Evolutionary conservation across 2,797 vertebrate species (phyloP), one percentile per base, ranked within the genome.

Genomic region (Heteromormyrus szaboi): DNA sequence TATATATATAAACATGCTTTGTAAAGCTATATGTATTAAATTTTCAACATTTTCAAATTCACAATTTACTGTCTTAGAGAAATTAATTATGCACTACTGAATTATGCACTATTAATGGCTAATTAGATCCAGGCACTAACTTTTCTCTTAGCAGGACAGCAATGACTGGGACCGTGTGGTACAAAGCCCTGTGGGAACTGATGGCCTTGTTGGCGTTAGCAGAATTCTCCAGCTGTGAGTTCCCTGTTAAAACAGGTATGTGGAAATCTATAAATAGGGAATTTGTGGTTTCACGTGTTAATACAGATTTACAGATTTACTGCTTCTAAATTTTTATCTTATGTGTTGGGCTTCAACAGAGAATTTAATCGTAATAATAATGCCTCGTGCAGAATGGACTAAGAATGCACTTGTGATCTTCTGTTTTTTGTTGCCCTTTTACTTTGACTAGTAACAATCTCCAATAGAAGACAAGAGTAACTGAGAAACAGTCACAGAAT

Each of bases 201-300:
- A 25, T 62, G 56, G 6, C 37, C 37, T 33, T 56, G 50, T 17
- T 50, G 41, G 8, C 17, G 1, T 54, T 68, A 14, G 17, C 62
- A 46, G 53, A 83, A 56, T 62, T 65, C 56, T 65, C 17, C 54
- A 33, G 12, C 53, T 59, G 29, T 41, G 4, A n/a, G 17, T 19
- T 86, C 50, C 53, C 17, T 86, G 29, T 54, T 19, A 56, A n/a
- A 50, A 86, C 51, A 86, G 85, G 85, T 86, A 86, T 37, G 53
- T 56, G 7, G 29, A 59, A 25, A 56, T 19, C 14, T 19, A 17
- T 17, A 56, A 4, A 22, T 29, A 51, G 9, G 12, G 37, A n/a
- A 79, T 44, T 46, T 8, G 6, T 51, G 14, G 22, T 50, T 85
- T 54, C 51, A 54, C 14, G 4, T 19, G 51, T 54, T 54, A 17